Conservation (phyloP, 2,797 vertebrate species). For the Manis javanica region DNA sequence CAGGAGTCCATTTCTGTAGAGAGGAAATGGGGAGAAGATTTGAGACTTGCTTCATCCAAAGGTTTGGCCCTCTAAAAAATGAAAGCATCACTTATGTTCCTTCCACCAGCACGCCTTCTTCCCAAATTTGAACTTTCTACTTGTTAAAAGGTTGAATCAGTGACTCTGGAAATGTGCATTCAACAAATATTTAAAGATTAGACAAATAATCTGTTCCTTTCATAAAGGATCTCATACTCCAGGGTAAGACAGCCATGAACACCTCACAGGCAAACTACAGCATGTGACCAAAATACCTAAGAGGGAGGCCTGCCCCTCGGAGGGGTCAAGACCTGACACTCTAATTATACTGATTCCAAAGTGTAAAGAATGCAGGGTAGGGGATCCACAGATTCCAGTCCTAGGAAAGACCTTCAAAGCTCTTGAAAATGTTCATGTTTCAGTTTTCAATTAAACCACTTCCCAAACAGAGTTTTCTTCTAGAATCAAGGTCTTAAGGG, state of each 20-base stretch:
- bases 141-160: not conserved
- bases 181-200: not conserved
- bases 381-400: not conserved
- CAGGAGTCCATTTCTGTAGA: not conserved
- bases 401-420: not conserved
- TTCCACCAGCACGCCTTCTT: not conserved
- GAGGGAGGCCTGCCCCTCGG: not conserved
- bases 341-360: not conserved
- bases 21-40: fast-evolving
- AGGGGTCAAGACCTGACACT: not conserved
- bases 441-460: not conserved
- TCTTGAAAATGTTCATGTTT: not conserved
- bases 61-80: not conserved
- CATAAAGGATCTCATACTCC: not conserved
- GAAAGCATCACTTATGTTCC: not conserved
- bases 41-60: not conserved
- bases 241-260: not conserved
- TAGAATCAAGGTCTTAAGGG: not conserved
- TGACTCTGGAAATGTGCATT: not conserved
- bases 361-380: no score
- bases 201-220: not conserved
- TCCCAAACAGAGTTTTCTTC: not conserved
- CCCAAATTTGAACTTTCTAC: not conserved
- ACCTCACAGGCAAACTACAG: fast-evolving
- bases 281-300: fast-evolving